Percentiles rank a stretch among this genome's conserved stretches.
phyloP scores from a whole-genome alignment of 2,797 vertebrate genomes.

The Heterohyrax brucei region DNA sequence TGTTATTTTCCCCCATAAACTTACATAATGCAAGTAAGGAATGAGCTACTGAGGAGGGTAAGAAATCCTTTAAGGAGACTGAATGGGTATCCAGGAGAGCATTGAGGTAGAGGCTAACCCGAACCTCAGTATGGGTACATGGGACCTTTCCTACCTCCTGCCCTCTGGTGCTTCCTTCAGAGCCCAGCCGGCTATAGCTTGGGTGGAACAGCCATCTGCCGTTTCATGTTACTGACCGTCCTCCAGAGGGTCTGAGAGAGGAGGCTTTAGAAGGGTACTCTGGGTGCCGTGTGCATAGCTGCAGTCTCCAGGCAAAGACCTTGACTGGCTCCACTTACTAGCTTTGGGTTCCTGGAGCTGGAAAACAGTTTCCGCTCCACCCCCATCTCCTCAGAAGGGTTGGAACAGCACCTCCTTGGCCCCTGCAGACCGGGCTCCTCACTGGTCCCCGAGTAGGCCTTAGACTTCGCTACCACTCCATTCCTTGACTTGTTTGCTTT shows the following conservation, averaged over 20 bases:
- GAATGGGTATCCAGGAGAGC: neutral
- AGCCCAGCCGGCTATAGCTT: neutral
- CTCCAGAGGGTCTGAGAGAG: neutral
- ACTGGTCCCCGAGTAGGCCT: neutral
- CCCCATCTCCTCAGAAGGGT: neutral
- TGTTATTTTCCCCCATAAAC: conserved; percentile 71
- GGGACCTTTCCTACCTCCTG: conserved; percentile 22
- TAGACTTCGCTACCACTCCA: neutral
- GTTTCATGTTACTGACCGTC: conserved; percentile 23
- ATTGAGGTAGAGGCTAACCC: neutral
- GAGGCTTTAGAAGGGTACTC: neutral
- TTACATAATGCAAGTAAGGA: conserved; percentile 57
- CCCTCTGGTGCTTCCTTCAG: neutral
- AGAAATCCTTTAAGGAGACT: conserved; percentile 30
- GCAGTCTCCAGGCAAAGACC: neutral
- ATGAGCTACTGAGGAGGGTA: neutral
- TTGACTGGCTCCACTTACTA: conserved; percentile 8
- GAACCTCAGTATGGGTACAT: conserved; percentile 10
- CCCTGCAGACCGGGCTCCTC: neutral
- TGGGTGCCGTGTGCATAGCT: neutral
- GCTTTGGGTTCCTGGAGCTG: conserved; percentile 16
- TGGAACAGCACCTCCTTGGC: neutral
- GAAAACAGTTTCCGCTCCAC: neutral
- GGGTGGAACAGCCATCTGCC: neutral
- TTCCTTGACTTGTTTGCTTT: conserved; percentile 1